phyloP scores from a whole-genome alignment of 2,113 vertebrate species.

The Micromys minutus region DNA sequence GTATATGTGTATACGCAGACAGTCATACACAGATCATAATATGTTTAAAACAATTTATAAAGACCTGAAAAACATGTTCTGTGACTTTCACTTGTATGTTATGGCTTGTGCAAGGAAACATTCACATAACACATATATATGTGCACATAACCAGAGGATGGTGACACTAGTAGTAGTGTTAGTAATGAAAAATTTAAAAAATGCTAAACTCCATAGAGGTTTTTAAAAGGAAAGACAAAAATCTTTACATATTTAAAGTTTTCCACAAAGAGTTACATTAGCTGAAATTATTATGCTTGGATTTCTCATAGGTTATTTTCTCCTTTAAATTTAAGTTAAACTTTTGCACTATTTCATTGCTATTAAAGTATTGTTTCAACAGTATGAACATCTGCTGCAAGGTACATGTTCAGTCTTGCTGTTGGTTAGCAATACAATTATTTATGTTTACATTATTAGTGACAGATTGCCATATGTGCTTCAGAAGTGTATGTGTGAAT shows the following conservation, averaged over 20 bases:
- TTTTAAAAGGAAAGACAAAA: constrained; percentile 1
- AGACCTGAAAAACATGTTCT: neutral
- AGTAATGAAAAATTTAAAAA: neutral
- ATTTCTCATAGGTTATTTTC: neutral
- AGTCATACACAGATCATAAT: neutral
- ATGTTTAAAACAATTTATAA: neutral
- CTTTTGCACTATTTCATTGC: neutral
- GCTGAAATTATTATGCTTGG: neutral
- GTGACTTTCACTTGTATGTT: neutral
- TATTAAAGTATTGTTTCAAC: neutral
- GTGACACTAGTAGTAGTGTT: neutral
- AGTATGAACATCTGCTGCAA: neutral
- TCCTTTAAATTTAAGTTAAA: constrained; percentile 35
- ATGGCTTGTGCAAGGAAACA: neutral
- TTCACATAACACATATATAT: neutral
- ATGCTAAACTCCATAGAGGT: neutral
- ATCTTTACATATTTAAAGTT: neutral
- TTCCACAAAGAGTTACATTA: constrained; percentile 8
- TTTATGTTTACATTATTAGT: constrained; percentile 44
- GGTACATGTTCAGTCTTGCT: neutral
- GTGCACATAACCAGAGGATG: neutral
- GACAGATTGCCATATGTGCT: neutral
- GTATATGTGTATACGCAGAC: neutral
- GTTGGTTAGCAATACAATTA: neutral
- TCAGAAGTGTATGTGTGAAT: neutral